A percentile compares a stretch with the other conserved stretches of the same genome.
Conservation (phyloP, 2,797 vertebrate genomes). For the Epinephelus awoara region DNA sequence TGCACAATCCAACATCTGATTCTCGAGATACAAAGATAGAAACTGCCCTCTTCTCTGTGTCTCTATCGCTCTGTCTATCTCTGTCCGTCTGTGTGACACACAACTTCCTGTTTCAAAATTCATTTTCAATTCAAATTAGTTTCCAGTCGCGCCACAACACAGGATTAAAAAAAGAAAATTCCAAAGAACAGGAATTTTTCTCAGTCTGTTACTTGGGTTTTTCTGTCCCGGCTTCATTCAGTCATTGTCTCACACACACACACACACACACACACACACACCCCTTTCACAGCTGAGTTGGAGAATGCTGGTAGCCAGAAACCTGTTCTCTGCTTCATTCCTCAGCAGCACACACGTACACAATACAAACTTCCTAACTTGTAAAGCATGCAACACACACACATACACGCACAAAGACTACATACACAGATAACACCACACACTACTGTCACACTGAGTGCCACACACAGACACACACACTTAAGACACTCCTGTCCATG, state of each 20-base stretch:
- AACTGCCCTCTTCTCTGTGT: slow-evolving; percentile 2
- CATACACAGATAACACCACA: background rate
- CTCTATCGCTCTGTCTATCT: background rate
- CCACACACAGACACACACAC: slow-evolving; percentile 1
- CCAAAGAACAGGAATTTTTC: background rate
- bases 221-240: background rate
- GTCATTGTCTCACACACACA: background rate
- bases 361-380: background rate
- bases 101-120: slow-evolving; percentile 35
- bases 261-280: slow-evolving; percentile 13
- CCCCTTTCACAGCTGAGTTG: background rate
- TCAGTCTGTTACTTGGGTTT: background rate
- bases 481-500: background rate
- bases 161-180: background rate
- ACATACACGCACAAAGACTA: background rate
- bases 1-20: slow-evolving; percentile 43
- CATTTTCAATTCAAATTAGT: slow-evolving; percentile 43
- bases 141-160: background rate
- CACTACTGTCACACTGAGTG: background rate
- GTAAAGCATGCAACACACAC: background rate
- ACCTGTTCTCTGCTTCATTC: slow-evolving; percentile 18
- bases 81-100: background rate
- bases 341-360: background rate
- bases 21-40: slow-evolving; percentile 20
- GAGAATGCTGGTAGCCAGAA: background rate